A percentile compares a stretch with the other conserved stretches of the same genome.
phyloP scores from a whole-genome alignment of 2,113 vertebrate genomes.

The Pteronura brasiliensis region DNA sequence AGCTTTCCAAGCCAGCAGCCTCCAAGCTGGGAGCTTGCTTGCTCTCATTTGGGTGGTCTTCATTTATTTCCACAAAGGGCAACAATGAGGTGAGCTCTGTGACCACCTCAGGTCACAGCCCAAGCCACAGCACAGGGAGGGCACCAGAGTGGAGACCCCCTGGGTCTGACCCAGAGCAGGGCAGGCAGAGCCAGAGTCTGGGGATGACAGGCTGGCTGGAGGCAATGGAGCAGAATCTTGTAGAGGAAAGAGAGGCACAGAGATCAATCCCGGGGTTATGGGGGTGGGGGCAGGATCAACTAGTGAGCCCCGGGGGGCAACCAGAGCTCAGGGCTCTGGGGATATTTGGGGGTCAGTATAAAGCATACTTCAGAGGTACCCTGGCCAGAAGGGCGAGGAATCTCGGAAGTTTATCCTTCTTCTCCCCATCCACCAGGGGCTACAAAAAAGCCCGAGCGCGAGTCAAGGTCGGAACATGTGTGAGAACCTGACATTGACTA shows the following conservation, averaged over 20 bases:
- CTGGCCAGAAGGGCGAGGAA: background rate
- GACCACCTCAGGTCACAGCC: background rate
- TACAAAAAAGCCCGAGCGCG: background rate
- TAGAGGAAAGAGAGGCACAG: background rate
- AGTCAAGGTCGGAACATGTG: background rate
- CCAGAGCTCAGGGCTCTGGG: background rate
- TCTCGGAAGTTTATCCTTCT: background rate
- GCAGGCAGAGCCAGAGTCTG: background rate
- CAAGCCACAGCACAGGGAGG: background rate
- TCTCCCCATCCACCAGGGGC: background rate
- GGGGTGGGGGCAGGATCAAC: background rate
- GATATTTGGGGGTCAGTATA: background rate
- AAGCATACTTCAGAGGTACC: background rate
- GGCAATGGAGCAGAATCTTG: background rate
- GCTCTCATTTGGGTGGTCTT: background rate
- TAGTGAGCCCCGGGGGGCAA: background rate
- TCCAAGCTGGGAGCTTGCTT: background rate
- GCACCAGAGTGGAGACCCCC: fast-evolving
- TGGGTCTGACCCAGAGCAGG: background rate
- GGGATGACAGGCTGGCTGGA: background rate
- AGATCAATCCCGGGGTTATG: background rate
- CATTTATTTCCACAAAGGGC: background rate
- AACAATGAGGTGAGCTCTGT: background rate
- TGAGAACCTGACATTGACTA: background rate
- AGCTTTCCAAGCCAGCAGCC: background rate